phyloP scores from a whole-genome alignment of 1,140 invertebrate species.

The Drosophila micromelanica region DNA sequence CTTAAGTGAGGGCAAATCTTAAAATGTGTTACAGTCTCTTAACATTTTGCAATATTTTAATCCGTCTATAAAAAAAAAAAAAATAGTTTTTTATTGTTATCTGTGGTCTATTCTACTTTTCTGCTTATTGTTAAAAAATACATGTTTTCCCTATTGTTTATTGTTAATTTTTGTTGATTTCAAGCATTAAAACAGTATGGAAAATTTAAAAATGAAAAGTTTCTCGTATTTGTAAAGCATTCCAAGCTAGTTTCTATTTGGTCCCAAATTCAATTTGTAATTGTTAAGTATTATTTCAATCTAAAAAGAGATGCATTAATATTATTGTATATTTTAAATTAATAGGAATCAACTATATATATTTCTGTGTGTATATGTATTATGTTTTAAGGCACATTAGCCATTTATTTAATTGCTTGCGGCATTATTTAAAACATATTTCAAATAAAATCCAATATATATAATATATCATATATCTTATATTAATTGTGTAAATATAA shows the following conservation, averaged over 20 bases:
- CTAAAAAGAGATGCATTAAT: slow-evolving; percentile 40
- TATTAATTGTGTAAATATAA: slow-evolving; percentile 68
- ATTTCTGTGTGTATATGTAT: slow-evolving; percentile 41
- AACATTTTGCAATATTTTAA: slow-evolving; percentile 74
- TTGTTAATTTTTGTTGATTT: slow-evolving; percentile 24
- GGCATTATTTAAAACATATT: slow-evolving; percentile 46
- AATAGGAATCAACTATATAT: slow-evolving; percentile 49
- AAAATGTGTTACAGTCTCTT: slow-evolving; percentile 22
- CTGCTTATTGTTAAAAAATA: slow-evolving; percentile 43
- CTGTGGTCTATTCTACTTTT: slow-evolving; percentile 33
- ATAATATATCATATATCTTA: slow-evolving; percentile 23
- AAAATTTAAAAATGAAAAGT: not conserved
- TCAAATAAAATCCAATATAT: slow-evolving; percentile 29
- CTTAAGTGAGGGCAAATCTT: slow-evolving; percentile 45
- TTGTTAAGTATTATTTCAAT: slow-evolving; percentile 72
- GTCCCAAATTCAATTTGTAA: slow-evolving; percentile 76
- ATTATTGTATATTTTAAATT: slow-evolving; percentile 30
- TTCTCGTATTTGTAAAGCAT: slow-evolving; percentile 70
- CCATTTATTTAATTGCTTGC: slow-evolving; percentile 63
- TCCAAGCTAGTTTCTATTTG: slow-evolving; percentile 74
- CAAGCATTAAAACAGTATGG: not conserved
- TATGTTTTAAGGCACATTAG: slow-evolving; percentile 55
- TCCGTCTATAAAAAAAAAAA: slow-evolving; percentile 56
- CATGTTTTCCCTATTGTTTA: not conserved
- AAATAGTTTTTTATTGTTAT: slow-evolving; percentile 45